Base-by-base conservation (phyloP, 1,140 invertebrate genomes). In the Drosophila lowei region DNA sequence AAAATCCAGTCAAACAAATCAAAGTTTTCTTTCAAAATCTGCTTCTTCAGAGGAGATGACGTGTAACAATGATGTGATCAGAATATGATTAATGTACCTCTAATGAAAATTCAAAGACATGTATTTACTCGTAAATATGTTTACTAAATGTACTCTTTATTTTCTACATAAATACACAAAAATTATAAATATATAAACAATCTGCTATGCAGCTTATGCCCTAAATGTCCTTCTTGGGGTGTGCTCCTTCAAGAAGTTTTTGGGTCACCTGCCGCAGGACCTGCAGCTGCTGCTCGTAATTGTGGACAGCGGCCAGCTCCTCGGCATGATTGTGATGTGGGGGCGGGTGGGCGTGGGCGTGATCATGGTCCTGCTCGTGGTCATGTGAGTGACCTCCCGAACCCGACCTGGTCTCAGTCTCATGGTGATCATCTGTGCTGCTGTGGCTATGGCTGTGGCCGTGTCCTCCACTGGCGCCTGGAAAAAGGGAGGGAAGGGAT, bases 401-500 rank as follows among this genome's bases (percentile, higher is more conserved):
- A 9, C 59, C 47, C 9, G 70, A 48, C 60, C 62, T 30, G 63
- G 54, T 60, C 38, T 75, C 72, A 56, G 50, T 75, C 50, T 77
- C 73, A 30, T 63, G 60, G 25, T 72, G 58, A 18, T 77, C 64
- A n/a, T 76, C 25, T 7, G 55, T 48, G 4, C 59, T 70, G 63
- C 84, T 65, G 63, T 88, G 84, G 43, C 63, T 88, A 28, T 88
- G 84, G 46, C 83, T 86, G 18, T 88, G 83, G 6, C 83, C 83
- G 23, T 88, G 83, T 25, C 83, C 83, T 5, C 63, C 78, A 43
- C 57, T 74, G 47, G 83, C 79, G 61, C 78, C 83, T 88, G 79
- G 9, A 74, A 66, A 28, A 11, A 13, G 28, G 1, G 34, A 42
- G 28, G 6, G 7, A 0, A 6, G n/a, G 38, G n/a, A 38, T 23